These are phyloP conservation scores for Lophotis ruficrista DNA, from an alignment of 2,113 vertebrate species.

Conservation along the genomic window DNA sequence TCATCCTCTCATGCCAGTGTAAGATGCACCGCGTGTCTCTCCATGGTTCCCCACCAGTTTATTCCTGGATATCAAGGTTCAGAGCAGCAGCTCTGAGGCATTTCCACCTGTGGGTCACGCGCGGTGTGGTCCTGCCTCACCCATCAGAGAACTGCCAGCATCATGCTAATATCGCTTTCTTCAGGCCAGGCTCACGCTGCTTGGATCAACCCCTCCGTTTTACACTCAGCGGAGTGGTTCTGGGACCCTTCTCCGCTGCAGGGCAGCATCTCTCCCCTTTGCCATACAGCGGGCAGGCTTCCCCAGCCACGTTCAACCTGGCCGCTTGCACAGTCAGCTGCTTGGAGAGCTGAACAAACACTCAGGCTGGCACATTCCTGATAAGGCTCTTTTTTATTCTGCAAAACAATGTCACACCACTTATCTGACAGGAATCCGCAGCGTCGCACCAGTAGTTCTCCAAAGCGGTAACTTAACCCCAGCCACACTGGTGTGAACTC, in stretches of 20 bases:
- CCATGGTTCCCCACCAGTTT: not conserved
- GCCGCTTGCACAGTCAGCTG: not conserved
- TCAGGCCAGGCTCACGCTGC: not conserved
- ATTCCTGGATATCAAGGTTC: not conserved
- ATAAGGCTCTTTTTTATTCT: not conserved
- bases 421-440: not conserved
- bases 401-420: constrained; percentile 21
- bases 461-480: constrained; percentile 7
- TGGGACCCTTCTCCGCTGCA: not conserved
- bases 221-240: fast-evolving
- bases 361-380: not conserved
- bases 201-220: fast-evolving
- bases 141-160: not conserved
- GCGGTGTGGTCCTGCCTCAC: not conserved
- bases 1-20: not conserved
- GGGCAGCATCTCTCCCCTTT: not conserved
- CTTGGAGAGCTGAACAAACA: not conserved
- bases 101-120: not conserved
- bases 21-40: fast-evolving
- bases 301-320: not conserved
- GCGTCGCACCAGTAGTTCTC: not conserved
- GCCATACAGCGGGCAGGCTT: not conserved
- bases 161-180: not conserved
- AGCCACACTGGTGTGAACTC: not conserved
- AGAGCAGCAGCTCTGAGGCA: not conserved